A percentile compares a stretch with the other conserved stretches of the same genome.
Conservation (phyloP, 2,113 vertebrate species). For the Erinaceus europaeus region DNA sequence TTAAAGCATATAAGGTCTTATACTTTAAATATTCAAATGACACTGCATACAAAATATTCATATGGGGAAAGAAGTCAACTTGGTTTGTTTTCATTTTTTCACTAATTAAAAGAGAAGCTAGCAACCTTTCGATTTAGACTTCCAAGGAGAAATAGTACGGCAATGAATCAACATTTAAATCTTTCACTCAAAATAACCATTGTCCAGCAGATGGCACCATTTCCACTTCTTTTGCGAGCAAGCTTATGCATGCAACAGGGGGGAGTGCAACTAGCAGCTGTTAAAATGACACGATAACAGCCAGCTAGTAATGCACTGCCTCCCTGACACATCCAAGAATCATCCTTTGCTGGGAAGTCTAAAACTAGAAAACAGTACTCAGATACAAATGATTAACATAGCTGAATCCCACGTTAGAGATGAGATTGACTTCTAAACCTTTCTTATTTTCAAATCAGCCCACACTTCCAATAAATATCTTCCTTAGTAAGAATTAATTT, state of each 20-base stretch:
- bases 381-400: neutral
- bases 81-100: neutral
- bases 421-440: neutral
- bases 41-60: neutral
- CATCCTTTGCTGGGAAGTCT: neutral
- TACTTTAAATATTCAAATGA: too few species aligned
- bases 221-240: neutral
- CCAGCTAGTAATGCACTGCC: conserved; percentile 85
- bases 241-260: conserved; percentile 69
- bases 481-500: neutral
- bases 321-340: conserved; percentile 59
- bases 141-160: neutral
- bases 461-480: neutral
- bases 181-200: neutral
- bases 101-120: neutral
- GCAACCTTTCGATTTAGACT: neutral
- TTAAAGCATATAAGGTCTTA: too few species aligned
- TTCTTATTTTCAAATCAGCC: neutral
- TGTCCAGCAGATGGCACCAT: conserved; percentile 63
- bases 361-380: neutral
- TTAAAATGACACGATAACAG: conserved; percentile 73
- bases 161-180: neutral
- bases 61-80: neutral
- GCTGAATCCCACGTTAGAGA: neutral
- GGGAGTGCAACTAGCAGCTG: conserved; percentile 84